These are phyloP conservation scores for Synergus umbraculus DNA, from an alignment of 2,888 invertebrate genomes.

Conservation along the genomic window DNA sequence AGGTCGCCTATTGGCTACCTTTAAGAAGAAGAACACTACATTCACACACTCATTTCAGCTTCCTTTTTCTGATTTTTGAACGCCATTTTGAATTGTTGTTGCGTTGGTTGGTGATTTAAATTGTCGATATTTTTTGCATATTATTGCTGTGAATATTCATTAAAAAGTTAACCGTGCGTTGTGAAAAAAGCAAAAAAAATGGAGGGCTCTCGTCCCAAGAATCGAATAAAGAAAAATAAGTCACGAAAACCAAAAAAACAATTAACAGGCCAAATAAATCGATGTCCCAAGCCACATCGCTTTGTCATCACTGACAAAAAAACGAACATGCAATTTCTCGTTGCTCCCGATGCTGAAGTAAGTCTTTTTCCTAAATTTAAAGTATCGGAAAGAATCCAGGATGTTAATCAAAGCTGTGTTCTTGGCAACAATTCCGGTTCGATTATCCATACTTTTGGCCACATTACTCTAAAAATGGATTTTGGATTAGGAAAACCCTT, in stretches of 20 bases:
- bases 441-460: background rate
- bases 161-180: background rate
- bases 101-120: background rate
- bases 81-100: background rate
- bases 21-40: too few species aligned
- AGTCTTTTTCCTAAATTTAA: background rate
- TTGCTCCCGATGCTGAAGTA: conserved; percentile 3
- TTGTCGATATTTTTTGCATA: background rate
- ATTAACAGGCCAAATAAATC: background rate
- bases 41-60: too few species aligned
- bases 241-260: background rate
- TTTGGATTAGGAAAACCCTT: background rate
- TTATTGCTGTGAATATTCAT: background rate
- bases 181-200: background rate
- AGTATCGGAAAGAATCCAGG: background rate
- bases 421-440: background rate
- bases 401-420: background rate
- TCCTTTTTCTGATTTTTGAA: too few species aligned
- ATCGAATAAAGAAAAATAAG: background rate
- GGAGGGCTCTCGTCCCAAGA: background rate
- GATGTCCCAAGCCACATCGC: background rate
- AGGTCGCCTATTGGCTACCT: too few species aligned
- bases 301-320: background rate
- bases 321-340: background rate
- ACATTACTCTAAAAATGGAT: background rate